Base-by-base conservation (phyloP, 2,888 invertebrate genomes). In the Amphipoea lucens region DNA sequence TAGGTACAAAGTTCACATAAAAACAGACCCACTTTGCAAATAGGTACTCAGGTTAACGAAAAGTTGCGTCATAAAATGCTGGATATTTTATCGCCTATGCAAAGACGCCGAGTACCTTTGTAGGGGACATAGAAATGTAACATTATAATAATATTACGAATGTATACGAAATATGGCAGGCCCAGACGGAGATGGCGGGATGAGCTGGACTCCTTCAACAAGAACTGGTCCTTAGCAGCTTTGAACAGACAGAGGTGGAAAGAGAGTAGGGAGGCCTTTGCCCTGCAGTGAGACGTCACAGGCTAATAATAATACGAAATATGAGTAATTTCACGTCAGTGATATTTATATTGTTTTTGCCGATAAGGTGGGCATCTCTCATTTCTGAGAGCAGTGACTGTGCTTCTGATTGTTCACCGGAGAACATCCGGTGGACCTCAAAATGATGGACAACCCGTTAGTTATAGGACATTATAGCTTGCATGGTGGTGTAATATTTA, bases 61-160 rank as follows among this genome's bases (percentile, higher is more conserved):
- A 71, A 29, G 17, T 45, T 78, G 62, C 54, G 29, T 66, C 70
- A 71, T 78, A 84, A 62, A 78, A 67, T 40, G 11, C 14, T 62
- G 54, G 67, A 84, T 79, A 62, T 71, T 60, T 78, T 81, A 84
- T 54, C 14, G 2, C 2, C n/a, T 70, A 54, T 62, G 79, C 54
- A 81, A 54, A 79, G 36, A 60, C 9, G 51, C 20, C 17, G 17
- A 69, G 51, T 40, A 57, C 17, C 23, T 42, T 63, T 74, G 1
- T 36, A n/a, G 23, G 6, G 36, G 3, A 67, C 29, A 40, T 40
- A 51, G 51, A 78, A 66, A 70, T 74, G 62, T 6, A 42, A 67
- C n/a, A 51, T 42, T 62, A 62, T 11, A 40, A 14, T 14, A 45
- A 29, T 2, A 20, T 23, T 23, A 42, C 29, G 17, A n/a, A 40